A percentile compares a stretch with the other conserved stretches of the same genome.
Conservation (phyloP, 2,888 invertebrate genomes). For the Lithophane socia region DNA sequence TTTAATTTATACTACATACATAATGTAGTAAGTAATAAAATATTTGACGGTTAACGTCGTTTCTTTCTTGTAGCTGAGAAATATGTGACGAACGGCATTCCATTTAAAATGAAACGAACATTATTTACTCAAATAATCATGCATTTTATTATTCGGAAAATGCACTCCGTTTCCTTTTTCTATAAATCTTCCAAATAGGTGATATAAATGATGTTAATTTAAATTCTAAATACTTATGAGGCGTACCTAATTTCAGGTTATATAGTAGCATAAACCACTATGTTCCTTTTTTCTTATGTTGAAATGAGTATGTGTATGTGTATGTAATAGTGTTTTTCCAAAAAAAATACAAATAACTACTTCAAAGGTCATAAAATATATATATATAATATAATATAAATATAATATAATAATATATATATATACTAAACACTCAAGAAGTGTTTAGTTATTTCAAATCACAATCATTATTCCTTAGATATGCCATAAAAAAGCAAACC, state of each 20-base stretch:
- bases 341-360: background rate
- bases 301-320: no score
- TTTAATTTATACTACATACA: background rate
- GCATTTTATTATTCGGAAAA: background rate
- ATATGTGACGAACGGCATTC: background rate
- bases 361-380: background rate
- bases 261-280: no score
- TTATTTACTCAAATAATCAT: background rate
- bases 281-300: no score
- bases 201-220: background rate
- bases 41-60: background rate
- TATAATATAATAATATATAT: no score
- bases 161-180: background rate
- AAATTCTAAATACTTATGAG: no score
- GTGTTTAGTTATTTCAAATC: no score
- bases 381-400: no score
- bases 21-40: background rate
- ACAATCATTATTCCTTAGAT: background rate
- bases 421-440: no score
- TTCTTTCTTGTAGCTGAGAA: background rate
- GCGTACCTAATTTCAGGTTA: no score
- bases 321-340: background rate
- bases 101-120: background rate
- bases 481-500: background rate
- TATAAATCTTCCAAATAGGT: background rate